A percentile compares a stretch with the other conserved stretches of the same genome.
phyloP scores from a whole-genome alignment of 2,113 vertebrate genomes.

The Chionodraco myersi region DNA sequence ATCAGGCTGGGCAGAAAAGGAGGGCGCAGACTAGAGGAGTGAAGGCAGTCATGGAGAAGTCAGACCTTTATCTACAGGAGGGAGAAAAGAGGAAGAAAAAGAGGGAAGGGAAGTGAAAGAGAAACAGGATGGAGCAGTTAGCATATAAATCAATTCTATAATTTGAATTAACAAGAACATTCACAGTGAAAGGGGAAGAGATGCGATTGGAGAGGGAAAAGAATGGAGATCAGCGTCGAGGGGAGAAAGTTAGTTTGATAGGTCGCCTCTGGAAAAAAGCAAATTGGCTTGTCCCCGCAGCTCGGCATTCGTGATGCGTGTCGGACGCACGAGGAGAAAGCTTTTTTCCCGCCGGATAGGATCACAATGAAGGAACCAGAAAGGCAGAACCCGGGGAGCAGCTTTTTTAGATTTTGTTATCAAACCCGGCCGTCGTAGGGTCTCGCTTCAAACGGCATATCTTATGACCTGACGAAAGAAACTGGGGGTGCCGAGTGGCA shows the following conservation, averaged over 20 bases:
- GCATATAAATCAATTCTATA: conserved; percentile 69
- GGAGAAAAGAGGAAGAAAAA: conserved; percentile 43
- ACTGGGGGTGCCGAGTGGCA: conserved; percentile 33
- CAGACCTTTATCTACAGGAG: conserved; percentile 81
- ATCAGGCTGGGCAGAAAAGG: conserved; percentile 71
- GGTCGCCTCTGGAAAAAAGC: conserved; percentile 37
- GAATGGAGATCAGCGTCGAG: conserved; percentile 43
- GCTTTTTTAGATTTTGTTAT: conserved; percentile 71
- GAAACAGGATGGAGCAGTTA: conserved; percentile 74
- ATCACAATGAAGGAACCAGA: conserved; percentile 64
- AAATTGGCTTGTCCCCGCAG: conserved; percentile 72
- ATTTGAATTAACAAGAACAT: conserved; percentile 68
- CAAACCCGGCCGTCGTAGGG: conserved; percentile 55
- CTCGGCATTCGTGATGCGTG: conserved; percentile 56
- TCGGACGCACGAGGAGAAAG: conserved; percentile 63
- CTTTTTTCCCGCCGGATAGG: conserved; percentile 32
- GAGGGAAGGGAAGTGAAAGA: conserved; percentile 46
- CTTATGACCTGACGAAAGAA: conserved; percentile 69
- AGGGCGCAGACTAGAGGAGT: conserved; percentile 75
- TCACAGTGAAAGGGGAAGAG: conserved; percentile 57
- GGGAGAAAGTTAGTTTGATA: conserved; percentile 62
- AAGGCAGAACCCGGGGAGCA: conserved; percentile 60
- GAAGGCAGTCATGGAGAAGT: conserved; percentile 79
- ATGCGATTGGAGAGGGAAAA: conserved; percentile 24
- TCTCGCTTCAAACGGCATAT: conserved; percentile 71